phyloP scores from a whole-genome alignment of 2,888 invertebrate genomes.

The Drosophila koepferae region DNA sequence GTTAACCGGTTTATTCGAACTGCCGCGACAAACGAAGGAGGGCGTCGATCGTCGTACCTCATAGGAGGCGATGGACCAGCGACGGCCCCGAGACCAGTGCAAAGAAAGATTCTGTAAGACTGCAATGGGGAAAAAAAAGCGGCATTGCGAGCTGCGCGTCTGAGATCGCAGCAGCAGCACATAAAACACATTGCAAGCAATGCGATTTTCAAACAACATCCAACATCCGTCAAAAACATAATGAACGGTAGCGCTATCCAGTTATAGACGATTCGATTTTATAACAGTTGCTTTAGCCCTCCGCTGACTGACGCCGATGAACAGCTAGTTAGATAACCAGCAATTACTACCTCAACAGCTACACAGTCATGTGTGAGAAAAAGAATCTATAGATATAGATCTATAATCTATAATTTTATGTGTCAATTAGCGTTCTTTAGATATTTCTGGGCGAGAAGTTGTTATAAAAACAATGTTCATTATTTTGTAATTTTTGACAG shows the following conservation, averaged over 20 bases:
- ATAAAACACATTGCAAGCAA: slow-evolving; percentile 40
- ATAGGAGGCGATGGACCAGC: slow-evolving; percentile 20
- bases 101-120: slow-evolving; percentile 70
- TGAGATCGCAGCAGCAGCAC: slow-evolving; percentile 12
- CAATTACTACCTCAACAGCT: slow-evolving; percentile 2
- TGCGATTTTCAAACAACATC: slow-evolving; percentile 39
- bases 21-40: slow-evolving; percentile 57
- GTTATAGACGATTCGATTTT: slow-evolving; percentile 31
- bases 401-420: not conserved
- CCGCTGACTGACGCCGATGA: not conserved
- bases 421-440: not conserved
- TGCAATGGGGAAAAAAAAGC: slow-evolving; percentile 53
- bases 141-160: not conserved
- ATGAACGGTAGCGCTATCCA: slow-evolving; percentile 29
- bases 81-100: slow-evolving; percentile 24
- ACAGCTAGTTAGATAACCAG: slow-evolving; percentile 11
- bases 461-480: not conserved
- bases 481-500: not conserved
- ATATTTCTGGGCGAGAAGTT: not conserved
- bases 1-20: slow-evolving; percentile 75
- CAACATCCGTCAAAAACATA: slow-evolving; percentile 58
- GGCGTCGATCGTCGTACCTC: slow-evolving; percentile 39
- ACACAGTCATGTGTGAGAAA: not conserved
- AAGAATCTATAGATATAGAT: not conserved
- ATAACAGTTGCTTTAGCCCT: slow-evolving; percentile 6